Evolutionary conservation across 2,888 invertebrate genomes (phyloP).

Genomic region (Eurois occulta): DNA sequence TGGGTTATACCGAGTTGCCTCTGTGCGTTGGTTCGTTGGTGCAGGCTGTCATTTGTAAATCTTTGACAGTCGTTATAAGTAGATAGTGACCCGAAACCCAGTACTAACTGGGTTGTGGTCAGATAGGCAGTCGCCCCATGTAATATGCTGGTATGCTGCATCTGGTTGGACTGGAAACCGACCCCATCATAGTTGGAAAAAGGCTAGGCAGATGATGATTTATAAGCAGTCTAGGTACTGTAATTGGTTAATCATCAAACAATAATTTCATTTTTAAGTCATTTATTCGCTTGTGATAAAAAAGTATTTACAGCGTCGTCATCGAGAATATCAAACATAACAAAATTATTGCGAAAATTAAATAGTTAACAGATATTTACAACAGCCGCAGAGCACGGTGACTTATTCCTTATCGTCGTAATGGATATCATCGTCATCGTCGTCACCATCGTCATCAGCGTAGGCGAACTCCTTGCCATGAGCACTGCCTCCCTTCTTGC

Average conservation of each 20-base stretch:
- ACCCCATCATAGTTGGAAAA: background rate
- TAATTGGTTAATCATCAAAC: background rate
- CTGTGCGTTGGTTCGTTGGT: too few species aligned
- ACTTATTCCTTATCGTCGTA: constrained; percentile 71
- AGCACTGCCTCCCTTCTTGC: constrained; percentile 87
- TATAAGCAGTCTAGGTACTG: background rate
- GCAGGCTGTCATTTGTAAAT: too few species aligned
- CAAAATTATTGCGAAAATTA: constrained; percentile 81
- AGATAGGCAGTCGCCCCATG: too few species aligned
- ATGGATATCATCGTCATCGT: constrained; percentile 71
- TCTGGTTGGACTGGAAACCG: background rate
- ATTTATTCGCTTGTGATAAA: constrained; percentile 80
- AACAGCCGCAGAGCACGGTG: constrained; percentile 60
- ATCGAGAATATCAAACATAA: constrained; percentile 84
- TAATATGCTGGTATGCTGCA: too few species aligned
- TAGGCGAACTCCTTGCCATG: constrained; percentile 87
- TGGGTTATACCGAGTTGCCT: too few species aligned
- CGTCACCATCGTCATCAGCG: constrained; percentile 79
- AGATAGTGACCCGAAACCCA: too few species aligned
- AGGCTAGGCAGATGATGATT: background rate
- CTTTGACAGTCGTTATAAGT: too few species aligned
- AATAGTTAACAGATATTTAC: constrained; percentile 78
- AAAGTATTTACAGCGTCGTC: constrained; percentile 76
- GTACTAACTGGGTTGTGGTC: too few species aligned
- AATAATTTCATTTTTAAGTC: constrained; percentile 23